These are phyloP conservation scores for Drosophila subsilvestris DNA, from an alignment of 2,888 invertebrate genomes.

Conservation along the genomic window DNA sequence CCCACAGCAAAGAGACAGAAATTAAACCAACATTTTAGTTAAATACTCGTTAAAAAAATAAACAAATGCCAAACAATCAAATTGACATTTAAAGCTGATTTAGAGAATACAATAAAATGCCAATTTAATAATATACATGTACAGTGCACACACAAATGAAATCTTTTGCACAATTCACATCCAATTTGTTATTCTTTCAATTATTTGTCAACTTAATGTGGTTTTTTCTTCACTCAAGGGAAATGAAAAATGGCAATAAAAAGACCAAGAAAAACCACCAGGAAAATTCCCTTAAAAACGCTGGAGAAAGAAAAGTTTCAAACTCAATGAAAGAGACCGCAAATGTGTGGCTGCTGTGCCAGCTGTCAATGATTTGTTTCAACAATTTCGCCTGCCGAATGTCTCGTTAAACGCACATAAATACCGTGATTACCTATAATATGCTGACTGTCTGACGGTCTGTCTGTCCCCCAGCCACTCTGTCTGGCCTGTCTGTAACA, in stretches of 20 bases:
- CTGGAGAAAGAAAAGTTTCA: constrained; percentile 17
- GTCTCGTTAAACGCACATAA: constrained; percentile 77
- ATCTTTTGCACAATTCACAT: constrained; percentile 37
- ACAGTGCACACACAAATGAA: constrained; percentile 8
- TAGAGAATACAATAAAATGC: constrained; percentile 1
- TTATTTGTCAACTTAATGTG: constrained; percentile 45
- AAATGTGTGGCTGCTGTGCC: constrained; percentile 49
- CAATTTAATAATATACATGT: constrained; percentile 22
- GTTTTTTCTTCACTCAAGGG: constrained; percentile 19
- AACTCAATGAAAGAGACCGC: constrained; percentile 44
- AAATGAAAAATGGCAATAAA: constrained; percentile 5
- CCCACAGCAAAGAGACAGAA: background rate
- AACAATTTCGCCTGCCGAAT: constrained; percentile 66
- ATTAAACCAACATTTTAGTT: background rate
- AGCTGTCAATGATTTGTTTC: constrained; percentile 77
- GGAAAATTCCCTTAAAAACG: constrained; percentile 34
- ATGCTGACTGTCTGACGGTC: constrained; percentile 54
- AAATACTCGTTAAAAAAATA: background rate
- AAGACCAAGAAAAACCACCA: constrained; percentile 31
- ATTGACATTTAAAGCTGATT: constrained; percentile 3
- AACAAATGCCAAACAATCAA: background rate
- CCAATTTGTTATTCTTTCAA: constrained; percentile 32
- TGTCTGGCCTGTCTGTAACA: constrained; percentile 38
- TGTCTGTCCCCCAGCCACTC: constrained; percentile 25
- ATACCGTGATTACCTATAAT: constrained; percentile 78